Percentiles rank a stretch among this genome's conserved stretches.
phyloP scores from a whole-genome alignment of 2,888 invertebrate genomes.

The Tinea semifulvella region DNA sequence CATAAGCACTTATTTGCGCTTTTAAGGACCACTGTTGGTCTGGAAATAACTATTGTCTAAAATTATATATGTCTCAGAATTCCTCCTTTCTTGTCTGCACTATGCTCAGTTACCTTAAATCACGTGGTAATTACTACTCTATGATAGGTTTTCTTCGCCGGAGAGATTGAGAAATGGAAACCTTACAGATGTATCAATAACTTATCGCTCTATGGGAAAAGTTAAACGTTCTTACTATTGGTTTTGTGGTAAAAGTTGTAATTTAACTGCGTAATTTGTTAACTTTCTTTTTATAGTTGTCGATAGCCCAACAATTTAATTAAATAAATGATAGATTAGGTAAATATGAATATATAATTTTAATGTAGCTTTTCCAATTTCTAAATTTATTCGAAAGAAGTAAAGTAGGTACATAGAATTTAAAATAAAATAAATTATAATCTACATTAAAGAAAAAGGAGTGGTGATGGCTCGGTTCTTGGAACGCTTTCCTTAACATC shows the following conservation, averaged over 20 bases:
- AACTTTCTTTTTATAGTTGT: conserved; percentile 9
- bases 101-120: conserved; percentile 42
- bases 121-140: conserved; percentile 47
- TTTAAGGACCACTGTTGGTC: too few relatives aligned
- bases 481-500: too few relatives aligned
- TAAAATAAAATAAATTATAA: too few relatives aligned
- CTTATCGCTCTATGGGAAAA: conserved; percentile 20
- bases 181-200: conserved; percentile 30
- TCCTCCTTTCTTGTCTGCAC: conserved; percentile 43
- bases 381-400: too few relatives aligned
- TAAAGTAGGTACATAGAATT: too few relatives aligned
- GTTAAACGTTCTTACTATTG: conserved; percentile 12
- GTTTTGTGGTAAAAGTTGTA: conserved; percentile 12
- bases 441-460: too few relatives aligned
- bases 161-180: conserved; percentile 51
- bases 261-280: conserved; percentile 10
- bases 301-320: conserved; percentile 2
- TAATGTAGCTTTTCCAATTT: too few relatives aligned
- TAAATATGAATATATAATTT: too few relatives aligned
- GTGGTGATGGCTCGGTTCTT: too few relatives aligned
- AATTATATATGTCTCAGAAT: too few relatives aligned
- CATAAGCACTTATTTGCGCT: too few relatives aligned
- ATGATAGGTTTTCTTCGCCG: conserved; percentile 45
- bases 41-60: too few relatives aligned
- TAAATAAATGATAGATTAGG: neutral